phyloP scores from a whole-genome alignment of 2,888 invertebrate genomes.

The Apodemia mormo region DNA sequence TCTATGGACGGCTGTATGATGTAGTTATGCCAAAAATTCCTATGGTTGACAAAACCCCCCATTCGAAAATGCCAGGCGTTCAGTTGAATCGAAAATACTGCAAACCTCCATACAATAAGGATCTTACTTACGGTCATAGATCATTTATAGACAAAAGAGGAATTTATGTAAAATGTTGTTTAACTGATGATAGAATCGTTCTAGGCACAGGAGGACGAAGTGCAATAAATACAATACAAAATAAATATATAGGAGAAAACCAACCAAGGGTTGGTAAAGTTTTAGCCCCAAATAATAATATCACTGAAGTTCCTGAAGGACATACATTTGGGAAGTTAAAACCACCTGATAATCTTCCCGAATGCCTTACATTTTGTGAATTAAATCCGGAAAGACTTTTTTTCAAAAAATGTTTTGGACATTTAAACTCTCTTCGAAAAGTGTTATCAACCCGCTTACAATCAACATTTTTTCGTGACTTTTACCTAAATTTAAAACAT shows the following conservation, averaged over 20 bases:
- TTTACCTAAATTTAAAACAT: slow-evolving; percentile 60
- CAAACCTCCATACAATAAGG: slow-evolving; percentile 61
- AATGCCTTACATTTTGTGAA: slow-evolving; percentile 63
- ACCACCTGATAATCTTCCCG: slow-evolving; percentile 65
- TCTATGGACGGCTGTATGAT: slow-evolving; percentile 59
- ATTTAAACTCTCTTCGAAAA: slow-evolving; percentile 67
- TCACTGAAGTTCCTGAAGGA: slow-evolving; percentile 66
- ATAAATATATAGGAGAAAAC: slow-evolving; percentile 57
- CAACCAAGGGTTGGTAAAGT: slow-evolving; percentile 61
- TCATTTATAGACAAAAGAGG: slow-evolving; percentile 71
- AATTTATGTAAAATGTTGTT: slow-evolving; percentile 66
- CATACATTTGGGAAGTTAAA: slow-evolving; percentile 70
- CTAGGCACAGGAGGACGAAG: slow-evolving; percentile 58
- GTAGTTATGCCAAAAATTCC: slow-evolving; percentile 64
- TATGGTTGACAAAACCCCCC: slow-evolving; percentile 54
- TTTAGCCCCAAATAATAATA: slow-evolving; percentile 75
- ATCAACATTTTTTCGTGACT: slow-evolving; percentile 55
- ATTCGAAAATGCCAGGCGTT: slow-evolving; percentile 47
- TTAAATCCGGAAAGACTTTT: slow-evolving; percentile 59
- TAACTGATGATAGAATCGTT: slow-evolving; percentile 58
- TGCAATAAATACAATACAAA: slow-evolving; percentile 61
- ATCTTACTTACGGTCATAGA: slow-evolving; percentile 69
- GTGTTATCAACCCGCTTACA: slow-evolving; percentile 51
- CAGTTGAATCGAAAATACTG: slow-evolving; percentile 60
- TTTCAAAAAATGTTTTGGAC: slow-evolving; percentile 66